Conservation (phyloP, 2,113 vertebrate species). For the Diadophis punctatus region DNA sequence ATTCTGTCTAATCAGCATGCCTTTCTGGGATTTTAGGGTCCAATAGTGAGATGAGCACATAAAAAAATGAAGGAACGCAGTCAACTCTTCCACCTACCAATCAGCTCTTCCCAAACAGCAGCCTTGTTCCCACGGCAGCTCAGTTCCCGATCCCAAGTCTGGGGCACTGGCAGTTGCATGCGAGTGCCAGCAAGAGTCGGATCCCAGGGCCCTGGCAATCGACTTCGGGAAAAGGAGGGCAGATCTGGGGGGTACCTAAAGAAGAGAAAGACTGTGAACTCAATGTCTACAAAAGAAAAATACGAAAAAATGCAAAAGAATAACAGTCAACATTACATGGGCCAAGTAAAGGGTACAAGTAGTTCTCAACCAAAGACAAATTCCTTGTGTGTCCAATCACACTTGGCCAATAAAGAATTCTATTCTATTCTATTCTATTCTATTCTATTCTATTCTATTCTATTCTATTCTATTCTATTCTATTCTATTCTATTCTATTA, state of each 20-base stretch:
- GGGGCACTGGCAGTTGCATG: constrained; percentile 77
- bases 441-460: no score
- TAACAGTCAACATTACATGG: not conserved
- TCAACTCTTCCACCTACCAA: constrained; percentile 64
- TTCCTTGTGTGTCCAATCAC: no score
- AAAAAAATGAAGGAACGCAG: not conserved
- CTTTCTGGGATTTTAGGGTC: not conserved
- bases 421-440: no score
- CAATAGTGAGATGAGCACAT: not conserved
- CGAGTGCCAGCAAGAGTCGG: constrained; percentile 70
- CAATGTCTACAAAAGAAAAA: not conserved
- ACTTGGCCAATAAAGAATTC: no score
- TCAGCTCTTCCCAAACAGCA: constrained; percentile 80
- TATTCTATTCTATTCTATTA: no score
- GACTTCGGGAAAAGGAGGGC: constrained; percentile 72
- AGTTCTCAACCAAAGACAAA: no score
- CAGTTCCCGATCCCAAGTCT: constrained; percentile 82
- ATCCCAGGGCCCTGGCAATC: constrained; percentile 79
- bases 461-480: no score
- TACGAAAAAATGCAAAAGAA: not conserved
- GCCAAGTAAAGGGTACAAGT: no score
- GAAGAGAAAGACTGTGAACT: not conserved
- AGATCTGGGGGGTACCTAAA: constrained; percentile 78
- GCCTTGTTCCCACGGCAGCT: constrained; percentile 77
- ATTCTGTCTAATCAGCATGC: not conserved